Conservation (phyloP, 2,888 invertebrate species). For the Acleris literana region DNA sequence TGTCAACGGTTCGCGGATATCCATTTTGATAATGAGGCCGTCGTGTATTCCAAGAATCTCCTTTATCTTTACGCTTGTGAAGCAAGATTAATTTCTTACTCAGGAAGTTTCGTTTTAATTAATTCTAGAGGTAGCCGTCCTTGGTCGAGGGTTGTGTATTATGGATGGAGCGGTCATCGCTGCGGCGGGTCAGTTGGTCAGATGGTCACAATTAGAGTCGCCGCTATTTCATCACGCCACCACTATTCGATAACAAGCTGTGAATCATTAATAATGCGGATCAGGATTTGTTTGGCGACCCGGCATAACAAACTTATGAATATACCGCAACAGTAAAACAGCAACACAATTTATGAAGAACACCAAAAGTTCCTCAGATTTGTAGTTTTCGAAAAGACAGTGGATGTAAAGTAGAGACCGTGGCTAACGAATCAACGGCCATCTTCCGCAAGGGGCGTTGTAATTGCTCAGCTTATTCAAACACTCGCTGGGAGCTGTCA, state of each 20-base stretch:
- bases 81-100: conserved; percentile 13
- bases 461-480: conserved; percentile 75
- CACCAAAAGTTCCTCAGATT: not conserved
- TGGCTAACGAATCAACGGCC: conserved; percentile 38
- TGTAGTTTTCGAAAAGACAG: conserved; percentile 13
- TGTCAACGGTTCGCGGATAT: conserved; percentile 42
- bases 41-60: conserved; percentile 12
- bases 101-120: conserved; percentile 7
- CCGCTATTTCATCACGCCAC: conserved; percentile 73
- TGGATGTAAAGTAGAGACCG: conserved; percentile 22
- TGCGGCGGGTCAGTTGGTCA: conserved; percentile 49
- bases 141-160: conserved; percentile 45
- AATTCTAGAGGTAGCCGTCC: conserved; percentile 28
- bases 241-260: conserved; percentile 70
- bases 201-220: conserved; percentile 72
- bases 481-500: conserved; percentile 66
- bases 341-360: conserved; percentile 58
- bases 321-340: conserved; percentile 67
- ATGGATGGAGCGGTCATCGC: conserved; percentile 58
- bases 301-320: conserved; percentile 73
- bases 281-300: conserved; percentile 73
- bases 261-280: conserved; percentile 77
- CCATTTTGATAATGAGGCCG: conserved; percentile 45
- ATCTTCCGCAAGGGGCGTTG: conserved; percentile 53
- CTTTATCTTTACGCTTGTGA: conserved; percentile 6